Base-by-base conservation (phyloP, 2,113 vertebrate genomes). In the Strix uralensis region DNA sequence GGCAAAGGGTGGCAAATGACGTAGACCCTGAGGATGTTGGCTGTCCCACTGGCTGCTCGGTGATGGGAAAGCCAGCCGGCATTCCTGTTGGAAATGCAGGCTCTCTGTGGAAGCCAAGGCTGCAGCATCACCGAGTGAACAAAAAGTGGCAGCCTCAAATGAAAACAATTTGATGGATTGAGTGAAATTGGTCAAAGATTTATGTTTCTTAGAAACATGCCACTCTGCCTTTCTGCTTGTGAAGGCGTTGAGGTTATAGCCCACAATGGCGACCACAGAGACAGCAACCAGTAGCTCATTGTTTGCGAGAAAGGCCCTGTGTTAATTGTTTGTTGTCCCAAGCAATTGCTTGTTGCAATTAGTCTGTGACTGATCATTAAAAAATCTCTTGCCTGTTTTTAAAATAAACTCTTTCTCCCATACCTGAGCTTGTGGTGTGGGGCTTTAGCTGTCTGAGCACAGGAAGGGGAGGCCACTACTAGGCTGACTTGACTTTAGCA, bases 1-100 rank as follows among this genome's bases (percentile, higher is more conserved):
- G 74, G 66, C 27, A 47, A 77, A 75, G 18, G 18, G 29, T 52
- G 54, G 58, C 0, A 2, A 25, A 27, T 0, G 0, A 17, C 2
- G 4, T 1, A 8, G 46, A 40, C 10, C 9, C 47, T 0, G 1
- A 72, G 21, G 49, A 42, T 72, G 36, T 36, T 51, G 52, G 15
- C 15, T 0, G 0, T 16, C 40, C 54, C 4, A 1, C 14, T 1
- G 5, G 40, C 27, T 6, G 4, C 47, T 34, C 6, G 2, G 15
- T 11, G 5, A 14, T 3, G 2, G 30, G 27, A 74, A 81, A 81
- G 10, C 6, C 88, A 79, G 16, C 3, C 2, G 4, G 62, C 1
- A 2, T 67, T 90, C 47, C 72, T 51, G 7, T 42, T 1, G 1
- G 47, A 54, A 58, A 27, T 8, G 19, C 22, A 38, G 32, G 52